A percentile compares a stretch with the other conserved stretches of the same genome.
phyloP scores from a whole-genome alignment of 2,888 invertebrate species.

The Coelopa pilipes region DNA sequence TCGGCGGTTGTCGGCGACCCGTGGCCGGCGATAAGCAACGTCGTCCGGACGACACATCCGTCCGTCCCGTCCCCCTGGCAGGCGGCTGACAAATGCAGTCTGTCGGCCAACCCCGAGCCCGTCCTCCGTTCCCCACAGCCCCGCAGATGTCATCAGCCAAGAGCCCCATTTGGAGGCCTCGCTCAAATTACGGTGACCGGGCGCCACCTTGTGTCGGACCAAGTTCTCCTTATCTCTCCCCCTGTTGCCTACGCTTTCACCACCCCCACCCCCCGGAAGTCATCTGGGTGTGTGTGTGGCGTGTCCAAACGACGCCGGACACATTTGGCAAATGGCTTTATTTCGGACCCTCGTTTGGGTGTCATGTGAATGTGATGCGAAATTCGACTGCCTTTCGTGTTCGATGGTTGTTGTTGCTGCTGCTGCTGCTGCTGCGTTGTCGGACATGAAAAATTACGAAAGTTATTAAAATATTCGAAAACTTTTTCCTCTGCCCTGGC shows the following conservation, averaged over 20 bases:
- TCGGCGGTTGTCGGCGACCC: background rate
- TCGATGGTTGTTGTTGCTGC: background rate
- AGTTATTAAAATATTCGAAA: slow-evolving; percentile 26
- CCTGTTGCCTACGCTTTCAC: too few species aligned
- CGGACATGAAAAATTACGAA: slow-evolving; percentile 27
- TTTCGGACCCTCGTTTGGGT: slow-evolving; percentile 3
- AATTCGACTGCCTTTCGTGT: slow-evolving; percentile 26
- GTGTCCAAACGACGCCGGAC: too few species aligned
- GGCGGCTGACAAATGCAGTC: background rate
- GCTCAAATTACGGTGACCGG: too few species aligned
- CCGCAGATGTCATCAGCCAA: too few species aligned
- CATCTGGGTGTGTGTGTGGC: too few species aligned
- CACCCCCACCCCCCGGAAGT: too few species aligned
- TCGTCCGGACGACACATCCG: background rate
- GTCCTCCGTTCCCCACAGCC: too few species aligned
- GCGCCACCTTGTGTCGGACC: too few species aligned
- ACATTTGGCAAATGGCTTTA: slow-evolving; percentile 15
- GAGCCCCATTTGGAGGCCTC: too few species aligned
- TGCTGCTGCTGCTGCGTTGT: background rate
- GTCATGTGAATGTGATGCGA: slow-evolving; percentile 17
- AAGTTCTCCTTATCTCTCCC: too few species aligned
- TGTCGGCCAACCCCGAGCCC: background rate
- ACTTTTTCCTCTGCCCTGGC: background rate
- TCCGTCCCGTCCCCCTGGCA: background rate
- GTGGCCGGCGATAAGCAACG: background rate